Base-by-base conservation (phyloP, 2,113 vertebrate genomes). In the Plotosus lineatus region DNA sequence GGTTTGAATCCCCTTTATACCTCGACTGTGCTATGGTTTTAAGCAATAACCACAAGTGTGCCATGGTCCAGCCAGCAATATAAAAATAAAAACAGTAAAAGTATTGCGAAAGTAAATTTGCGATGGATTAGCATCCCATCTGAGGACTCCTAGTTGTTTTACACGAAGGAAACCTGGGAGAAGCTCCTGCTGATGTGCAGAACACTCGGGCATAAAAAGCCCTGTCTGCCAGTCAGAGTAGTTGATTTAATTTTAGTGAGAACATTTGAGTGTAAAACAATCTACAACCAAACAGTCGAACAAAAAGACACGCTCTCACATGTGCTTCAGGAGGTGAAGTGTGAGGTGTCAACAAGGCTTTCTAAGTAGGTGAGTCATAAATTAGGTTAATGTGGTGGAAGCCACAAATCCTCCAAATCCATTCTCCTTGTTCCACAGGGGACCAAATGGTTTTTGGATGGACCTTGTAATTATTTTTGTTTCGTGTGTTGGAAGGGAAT, bases 201-300 rank as follows among this genome's bases (percentile, higher is more conserved):
- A n/a, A n/a, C n/a, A n/a, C n/a, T n/a, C n/a, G n/a, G n/a, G n/a
- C n/a, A n/a, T n/a, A n/a, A n/a, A n/a, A n/a, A n/a, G n/a, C n/a
- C 85, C 89, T 90, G 86, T 90, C 91, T 82, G 80, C 75, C 71
- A 63, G 66, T 82, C 76, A 51, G 28, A 89, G 85, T 82, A 85
- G 85, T 75, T 85, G 68, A 83, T 71, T 76, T 78, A 78, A 50
- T 48, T 68, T 15, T 4, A 58, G 58, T 87, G 88, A 80, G 86
- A 91, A 84, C 83, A 68, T 76, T 11, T 75, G 77, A 83, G 79
- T 86, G 79, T 91, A 92, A 92, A 94, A 93, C 88, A 89, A 78
- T 76, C 82, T 72, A 26, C 68, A 40, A 40, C 65, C 50, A 17
- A 51, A 36, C 51, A 42, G 50, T 10, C 48, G 56, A 31, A 79